These are phyloP conservation scores for Poecile montanus DNA, from an alignment of 2,797 vertebrate species.

Conservation along the genomic window DNA sequence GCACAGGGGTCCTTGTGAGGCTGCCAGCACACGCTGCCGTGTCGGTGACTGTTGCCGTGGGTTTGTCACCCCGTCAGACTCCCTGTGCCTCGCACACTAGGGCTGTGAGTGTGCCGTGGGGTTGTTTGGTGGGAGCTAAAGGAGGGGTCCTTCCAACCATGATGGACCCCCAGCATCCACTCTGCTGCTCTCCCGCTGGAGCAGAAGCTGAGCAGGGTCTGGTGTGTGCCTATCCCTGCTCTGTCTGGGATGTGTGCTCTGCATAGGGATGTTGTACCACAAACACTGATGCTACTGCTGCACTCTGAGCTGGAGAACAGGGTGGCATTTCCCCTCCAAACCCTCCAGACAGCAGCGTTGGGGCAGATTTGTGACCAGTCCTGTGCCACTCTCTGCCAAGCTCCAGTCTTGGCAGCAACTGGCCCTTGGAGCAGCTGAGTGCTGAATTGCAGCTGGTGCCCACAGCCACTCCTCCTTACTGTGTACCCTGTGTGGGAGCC, in stretches of 20 bases:
- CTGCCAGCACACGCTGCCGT: fast-evolving
- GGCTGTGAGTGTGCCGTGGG: fast-evolving
- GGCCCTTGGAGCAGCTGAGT: background rate
- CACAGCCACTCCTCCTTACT: background rate
- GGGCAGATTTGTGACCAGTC: background rate
- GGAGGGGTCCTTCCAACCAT: background rate
- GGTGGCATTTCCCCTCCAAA: background rate
- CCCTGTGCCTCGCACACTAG: fast-evolving
- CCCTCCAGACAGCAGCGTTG: background rate
- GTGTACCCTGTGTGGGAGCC: background rate
- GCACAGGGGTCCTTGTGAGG: background rate
- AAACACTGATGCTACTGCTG: background rate
- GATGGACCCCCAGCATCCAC: background rate
- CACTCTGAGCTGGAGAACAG: background rate
- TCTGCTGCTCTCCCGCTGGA: background rate
- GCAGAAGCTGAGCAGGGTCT: background rate
- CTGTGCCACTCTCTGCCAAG: background rate
- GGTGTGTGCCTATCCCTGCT: background rate
- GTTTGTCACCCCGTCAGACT: background rate
- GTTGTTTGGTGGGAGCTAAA: background rate
- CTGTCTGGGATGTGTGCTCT: background rate
- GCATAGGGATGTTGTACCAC: background rate
- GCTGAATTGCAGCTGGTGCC: background rate
- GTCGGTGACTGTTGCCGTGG: background rate
- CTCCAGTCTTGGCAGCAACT: background rate